phyloP scores from a whole-genome alignment of 2,113 vertebrate species.

The Gymnogyps californianus region DNA sequence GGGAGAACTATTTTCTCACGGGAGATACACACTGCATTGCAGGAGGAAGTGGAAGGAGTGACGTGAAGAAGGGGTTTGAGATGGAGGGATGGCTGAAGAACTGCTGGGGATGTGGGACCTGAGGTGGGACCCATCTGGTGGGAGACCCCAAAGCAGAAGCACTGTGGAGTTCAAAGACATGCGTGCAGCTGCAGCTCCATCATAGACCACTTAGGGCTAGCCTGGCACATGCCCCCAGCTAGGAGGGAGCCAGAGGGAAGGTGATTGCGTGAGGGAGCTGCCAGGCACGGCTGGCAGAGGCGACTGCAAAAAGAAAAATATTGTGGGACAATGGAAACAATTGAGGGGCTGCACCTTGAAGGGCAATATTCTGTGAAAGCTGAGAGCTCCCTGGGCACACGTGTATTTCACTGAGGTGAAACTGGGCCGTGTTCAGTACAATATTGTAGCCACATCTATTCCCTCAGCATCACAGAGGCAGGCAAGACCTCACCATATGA shows the following conservation, averaged over 20 bases:
- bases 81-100: background rate
- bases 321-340: background rate
- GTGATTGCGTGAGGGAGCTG: background rate
- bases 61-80: rapidly evolving
- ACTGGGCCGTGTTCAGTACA: background rate
- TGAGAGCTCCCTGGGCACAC: background rate
- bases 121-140: background rate
- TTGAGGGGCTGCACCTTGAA: background rate
- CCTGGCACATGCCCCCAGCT: rapidly evolving
- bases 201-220: background rate
- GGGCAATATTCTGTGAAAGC: background rate
- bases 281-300: background rate
- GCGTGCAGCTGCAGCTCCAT: background rate
- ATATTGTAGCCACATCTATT: background rate
- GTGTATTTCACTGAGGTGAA: background rate
- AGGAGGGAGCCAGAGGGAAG: background rate
- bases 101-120: background rate
- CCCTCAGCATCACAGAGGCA: background rate
- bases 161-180: background rate
- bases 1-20: background rate
- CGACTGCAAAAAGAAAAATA: background rate
- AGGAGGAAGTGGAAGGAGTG: background rate
- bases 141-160: background rate
- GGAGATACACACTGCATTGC: rapidly evolving
- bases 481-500: background rate